These are phyloP conservation scores for Cryptocephalus moraei DNA, from an alignment of 2,888 invertebrate genomes.

Conservation along the genomic window DNA sequence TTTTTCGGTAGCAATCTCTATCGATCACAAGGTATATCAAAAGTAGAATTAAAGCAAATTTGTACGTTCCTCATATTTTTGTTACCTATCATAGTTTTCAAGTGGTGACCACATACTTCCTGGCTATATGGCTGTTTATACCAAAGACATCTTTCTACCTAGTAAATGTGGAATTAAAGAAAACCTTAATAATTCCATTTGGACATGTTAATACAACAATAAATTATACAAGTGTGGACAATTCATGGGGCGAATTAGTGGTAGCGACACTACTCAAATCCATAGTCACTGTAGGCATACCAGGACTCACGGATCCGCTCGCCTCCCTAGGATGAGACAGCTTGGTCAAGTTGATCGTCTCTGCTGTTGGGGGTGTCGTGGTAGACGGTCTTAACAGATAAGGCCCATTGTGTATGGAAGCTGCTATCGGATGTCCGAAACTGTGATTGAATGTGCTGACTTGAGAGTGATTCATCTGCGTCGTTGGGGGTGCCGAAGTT, in stretches of 20 bases:
- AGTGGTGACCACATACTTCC: no score
- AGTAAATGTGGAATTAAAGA: neutral
- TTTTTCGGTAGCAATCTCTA: no score
- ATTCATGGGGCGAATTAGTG: conserved; percentile 54
- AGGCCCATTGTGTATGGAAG: conserved; percentile 38
- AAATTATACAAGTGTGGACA: conserved; percentile 55
- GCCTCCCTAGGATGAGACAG: conserved; percentile 36
- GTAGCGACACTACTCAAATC: conserved; percentile 55
- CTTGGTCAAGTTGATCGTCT: conserved; percentile 30
- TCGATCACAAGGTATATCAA: no score
- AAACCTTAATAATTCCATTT: conserved; percentile 12
- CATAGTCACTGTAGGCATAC: conserved; percentile 44
- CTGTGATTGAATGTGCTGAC: conserved; percentile 33
- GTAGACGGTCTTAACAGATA: conserved; percentile 53
- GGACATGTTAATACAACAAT: neutral
- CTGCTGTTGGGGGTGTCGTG: conserved; percentile 43
- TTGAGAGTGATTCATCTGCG: conserved; percentile 30
- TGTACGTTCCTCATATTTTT: no score
- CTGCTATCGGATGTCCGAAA: conserved; percentile 29
- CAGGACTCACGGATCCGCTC: conserved; percentile 55
- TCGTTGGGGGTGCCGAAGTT: conserved; percentile 15
- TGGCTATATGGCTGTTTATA: no score
- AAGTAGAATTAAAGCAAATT: no score
- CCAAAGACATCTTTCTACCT: no score
- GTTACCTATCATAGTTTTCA: no score